Base-by-base conservation (phyloP, 2,888 invertebrate species). In the Acrobasis suavella region DNA sequence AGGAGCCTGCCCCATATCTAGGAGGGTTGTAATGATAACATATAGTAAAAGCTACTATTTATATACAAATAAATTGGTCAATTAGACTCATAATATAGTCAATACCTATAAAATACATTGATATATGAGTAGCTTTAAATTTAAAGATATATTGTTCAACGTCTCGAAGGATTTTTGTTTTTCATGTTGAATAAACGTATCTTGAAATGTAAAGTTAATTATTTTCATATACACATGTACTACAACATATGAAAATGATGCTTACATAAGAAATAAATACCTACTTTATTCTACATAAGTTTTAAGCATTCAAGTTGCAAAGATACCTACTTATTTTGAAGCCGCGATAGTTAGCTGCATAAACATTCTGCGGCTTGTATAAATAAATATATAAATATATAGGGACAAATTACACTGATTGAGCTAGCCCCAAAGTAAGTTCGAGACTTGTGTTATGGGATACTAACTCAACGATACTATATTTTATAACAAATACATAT, bases 181-280 rank as follows among this genome's bases (percentile, higher is more conserved):
- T 46, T n/a, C 46, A 46, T 46, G 46, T 46, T n/a, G 46, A 46
- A 46, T 46, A 46, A 46, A 46, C 46, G 14, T 46, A 46, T 46
- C 46, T 46, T 12, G 46, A 46, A 46, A 46, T 46, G 46, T 46
- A 46, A 46, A 46, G 46, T 46, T 46, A n/a, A 46, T 14, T 32
- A n/a, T 46, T 46, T 46, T n/a, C 46, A 46, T n/a, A 46, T n/a
- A 46, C 46, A 2, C 46, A n/a, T 14, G 46, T 14, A 46, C 14
- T 14, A 46, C 14, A 46, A 46, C 46, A 46, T 46, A 10, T 6
- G n/a, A 46, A 46, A 46, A n/a, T 42, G 42, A 14, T 42, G 42
- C 10, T 42, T 49, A 55, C 32, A 54, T 58, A 61, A 58, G 51
- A 50, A 52, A 42, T 42, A 46, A 46, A 46, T 46, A 46, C 14